Evolutionary conservation across 2,797 vertebrate genomes (phyloP).

Genomic region (Macropus fuliginosus): DNA sequence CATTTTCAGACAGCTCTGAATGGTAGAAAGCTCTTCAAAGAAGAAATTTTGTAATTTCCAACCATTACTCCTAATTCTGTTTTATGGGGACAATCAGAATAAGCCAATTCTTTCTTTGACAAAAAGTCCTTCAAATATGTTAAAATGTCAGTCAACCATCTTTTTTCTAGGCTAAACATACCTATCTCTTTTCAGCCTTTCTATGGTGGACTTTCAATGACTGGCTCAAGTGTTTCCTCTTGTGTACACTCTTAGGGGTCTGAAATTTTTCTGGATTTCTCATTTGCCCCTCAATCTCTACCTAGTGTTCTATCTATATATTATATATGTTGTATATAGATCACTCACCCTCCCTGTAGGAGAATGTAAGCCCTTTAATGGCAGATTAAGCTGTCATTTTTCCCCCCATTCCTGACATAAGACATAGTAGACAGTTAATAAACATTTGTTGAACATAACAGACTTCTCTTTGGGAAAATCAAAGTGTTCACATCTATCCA

Average conservation of each 20-base stretch:
- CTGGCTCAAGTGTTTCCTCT: neutral
- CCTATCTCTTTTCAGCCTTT: neutral
- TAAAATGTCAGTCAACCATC: neutral
- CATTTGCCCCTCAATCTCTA: neutral
- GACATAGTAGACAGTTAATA: neutral
- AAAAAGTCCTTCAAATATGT: neutral
- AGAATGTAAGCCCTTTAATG: neutral
- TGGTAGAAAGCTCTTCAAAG: neutral
- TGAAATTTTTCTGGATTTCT: no score
- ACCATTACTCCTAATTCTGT: neutral
- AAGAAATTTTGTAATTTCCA: neutral
- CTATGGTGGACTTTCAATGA: neutral
- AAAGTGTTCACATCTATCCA: neutral
- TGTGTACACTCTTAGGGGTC: neutral
- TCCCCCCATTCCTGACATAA: neutral
- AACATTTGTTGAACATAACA: neutral
- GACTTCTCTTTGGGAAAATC: neutral
- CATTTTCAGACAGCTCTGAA: neutral
- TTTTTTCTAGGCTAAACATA: neutral
- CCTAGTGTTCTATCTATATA: neutral
- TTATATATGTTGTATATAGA: neutral
- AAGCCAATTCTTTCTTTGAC: neutral
- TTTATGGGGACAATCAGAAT: neutral
- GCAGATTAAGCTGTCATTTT: neutral
- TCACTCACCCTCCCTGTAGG: neutral